A percentile compares a stretch with the other conserved stretches of the same genome.
These are phyloP conservation scores for Drosophila trapezifrons DNA, from an alignment of 1,140 invertebrate genomes.

Conservation along the genomic window DNA sequence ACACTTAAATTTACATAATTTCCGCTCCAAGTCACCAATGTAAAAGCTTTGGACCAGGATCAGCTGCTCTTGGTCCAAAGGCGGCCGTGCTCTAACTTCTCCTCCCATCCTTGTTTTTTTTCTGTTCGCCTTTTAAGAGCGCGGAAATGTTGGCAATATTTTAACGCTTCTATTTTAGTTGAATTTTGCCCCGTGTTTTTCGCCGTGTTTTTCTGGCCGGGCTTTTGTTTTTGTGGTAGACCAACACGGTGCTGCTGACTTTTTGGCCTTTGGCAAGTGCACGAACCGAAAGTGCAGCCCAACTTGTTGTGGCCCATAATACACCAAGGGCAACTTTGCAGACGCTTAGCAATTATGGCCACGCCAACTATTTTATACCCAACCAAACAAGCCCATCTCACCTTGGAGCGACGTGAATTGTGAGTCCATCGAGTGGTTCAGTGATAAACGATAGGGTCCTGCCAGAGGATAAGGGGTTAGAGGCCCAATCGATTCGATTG, in stretches of 20 bases:
- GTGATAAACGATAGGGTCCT: constrained; percentile 21
- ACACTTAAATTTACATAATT: constrained; percentile 82
- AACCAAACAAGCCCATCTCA: background rate
- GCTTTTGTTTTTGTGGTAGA: constrained; percentile 49
- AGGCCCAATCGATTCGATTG: constrained; percentile 8
- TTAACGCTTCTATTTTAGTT: constrained; percentile 75
- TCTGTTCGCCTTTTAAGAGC: constrained; percentile 17
- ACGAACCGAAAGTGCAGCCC: constrained; percentile 32
- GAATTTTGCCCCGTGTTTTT: constrained; percentile 52
- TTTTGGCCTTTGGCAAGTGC: constrained; percentile 46
- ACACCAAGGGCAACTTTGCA: constrained; percentile 65
- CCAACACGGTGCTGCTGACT: constrained; percentile 41
- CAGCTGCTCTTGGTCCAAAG: constrained; percentile 58
- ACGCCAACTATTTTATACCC: constrained; percentile 35
- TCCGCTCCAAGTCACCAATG: constrained; percentile 78
- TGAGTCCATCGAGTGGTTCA: constrained; percentile 18
- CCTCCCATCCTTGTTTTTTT: constrained; percentile 13
- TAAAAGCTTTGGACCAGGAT: constrained; percentile 71
- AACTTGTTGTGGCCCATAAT: constrained; percentile 63
- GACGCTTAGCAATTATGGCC: constrained; percentile 76
- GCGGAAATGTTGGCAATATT: constrained; percentile 68
- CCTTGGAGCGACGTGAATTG: constrained; percentile 1
- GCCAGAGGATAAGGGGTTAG: constrained; percentile 2
- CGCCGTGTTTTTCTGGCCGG: background rate
- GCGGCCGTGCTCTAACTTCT: constrained; percentile 28